Conservation (phyloP, 2,113 vertebrate species). For the Hyperoodon ampullatus region DNA sequence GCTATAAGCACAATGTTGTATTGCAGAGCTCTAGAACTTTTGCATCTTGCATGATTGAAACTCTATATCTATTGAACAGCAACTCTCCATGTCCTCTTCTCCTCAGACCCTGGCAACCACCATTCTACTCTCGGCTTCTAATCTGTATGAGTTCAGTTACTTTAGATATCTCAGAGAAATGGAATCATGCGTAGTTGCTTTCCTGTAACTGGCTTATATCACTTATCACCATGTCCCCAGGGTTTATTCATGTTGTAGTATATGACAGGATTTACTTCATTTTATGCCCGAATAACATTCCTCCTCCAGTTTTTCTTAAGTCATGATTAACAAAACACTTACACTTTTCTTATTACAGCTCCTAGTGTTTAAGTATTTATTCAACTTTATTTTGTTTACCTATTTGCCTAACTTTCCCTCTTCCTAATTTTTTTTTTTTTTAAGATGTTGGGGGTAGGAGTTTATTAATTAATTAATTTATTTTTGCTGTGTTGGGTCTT, state of each 20-base stretch:
- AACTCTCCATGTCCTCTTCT: not conserved
- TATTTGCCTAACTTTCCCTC: not conserved
- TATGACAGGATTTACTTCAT: not conserved
- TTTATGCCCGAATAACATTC: not conserved
- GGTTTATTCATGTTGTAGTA: not conserved
- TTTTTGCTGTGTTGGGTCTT: too few species aligned
- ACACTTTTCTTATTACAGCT: not conserved
- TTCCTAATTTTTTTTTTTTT: conserved; percentile 40
- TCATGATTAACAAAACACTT: not conserved
- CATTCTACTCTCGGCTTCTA: not conserved
- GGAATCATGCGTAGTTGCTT: not conserved
- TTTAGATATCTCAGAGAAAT: not conserved
- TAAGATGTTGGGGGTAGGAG: too few species aligned
- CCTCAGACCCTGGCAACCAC: too few species aligned
- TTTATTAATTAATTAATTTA: too few species aligned
- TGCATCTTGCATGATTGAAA: not conserved
- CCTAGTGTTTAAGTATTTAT: not conserved
- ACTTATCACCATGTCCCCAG: not conserved
- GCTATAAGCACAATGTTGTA: not conserved
- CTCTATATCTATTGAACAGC: not conserved
- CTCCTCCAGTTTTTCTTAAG: not conserved
- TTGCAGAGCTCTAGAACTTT: not conserved
- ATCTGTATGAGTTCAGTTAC: not conserved
- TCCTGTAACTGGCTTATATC: not conserved
- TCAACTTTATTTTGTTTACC: not conserved